Evolutionary conservation across 2,888 invertebrate species (phyloP), one percentile per base, ranked within the genome.

Genomic region (Hololepta plana): DNA sequence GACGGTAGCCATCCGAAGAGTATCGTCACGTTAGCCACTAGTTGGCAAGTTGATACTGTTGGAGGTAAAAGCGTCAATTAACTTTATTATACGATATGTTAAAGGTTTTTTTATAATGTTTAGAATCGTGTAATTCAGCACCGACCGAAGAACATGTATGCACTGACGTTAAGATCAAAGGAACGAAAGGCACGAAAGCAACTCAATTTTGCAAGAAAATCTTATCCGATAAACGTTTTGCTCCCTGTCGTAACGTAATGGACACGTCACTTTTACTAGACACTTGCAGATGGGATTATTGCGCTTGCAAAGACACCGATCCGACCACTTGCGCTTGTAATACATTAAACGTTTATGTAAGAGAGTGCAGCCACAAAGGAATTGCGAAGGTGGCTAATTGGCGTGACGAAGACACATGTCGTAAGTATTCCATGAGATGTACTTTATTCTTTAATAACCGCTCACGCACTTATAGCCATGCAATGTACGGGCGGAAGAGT

Each of bases 221-320:
- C 13, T 55, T 80, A 34, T 57, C 60, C 6, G 72, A 74, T 46
- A 56, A 62, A 2, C 69, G 71, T 42, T 70, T 81, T 42, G 49
- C 60, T 8, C 59, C 63, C 22, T 84, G 84, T 46, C 60, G 69
- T 1, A 53, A 55, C 46, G 64, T 66, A 1, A 64, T 81, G 42
- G 74, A 77, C 37, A 64, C 72, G 2, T 54, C 65, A 1, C 57
- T 68, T 2, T 59, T 82, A 22, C 49, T 77, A 20, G 68, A 71
- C 27, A 69, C 77, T 1, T 90, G 88, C 38, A 63, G 69, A 26
- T 75, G 73, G 62, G 85, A 88, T 46, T 85, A 73, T 47, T 87
- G 87, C 45, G 62, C 67, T 12, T 58, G 61, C 5, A 49, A 63
- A 1, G 52, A 51, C 4, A 41, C 41, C 44, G 64, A 66, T 43